Conservation (phyloP, 2,888 invertebrate genomes). For the Ariolimax columbianus region DNA sequence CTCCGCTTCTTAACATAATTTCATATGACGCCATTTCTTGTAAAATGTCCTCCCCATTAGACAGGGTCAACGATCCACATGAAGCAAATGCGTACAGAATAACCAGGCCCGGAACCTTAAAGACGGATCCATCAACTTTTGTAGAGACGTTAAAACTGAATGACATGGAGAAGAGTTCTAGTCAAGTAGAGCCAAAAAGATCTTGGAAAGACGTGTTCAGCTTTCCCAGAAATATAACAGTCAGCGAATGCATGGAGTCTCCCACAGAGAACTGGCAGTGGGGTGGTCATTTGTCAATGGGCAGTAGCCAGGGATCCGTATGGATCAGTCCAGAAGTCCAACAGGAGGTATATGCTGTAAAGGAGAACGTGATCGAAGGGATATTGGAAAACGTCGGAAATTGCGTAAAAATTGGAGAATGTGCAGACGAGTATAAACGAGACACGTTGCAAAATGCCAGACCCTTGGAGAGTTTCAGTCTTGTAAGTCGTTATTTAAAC, state of each 20-base stretch:
- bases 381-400: background rate
- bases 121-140: background rate
- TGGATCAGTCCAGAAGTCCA: background rate
- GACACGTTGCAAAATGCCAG: background rate
- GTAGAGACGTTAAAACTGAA: background rate
- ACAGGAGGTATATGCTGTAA: background rate
- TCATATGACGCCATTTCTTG: too few species aligned
- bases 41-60: too few species aligned
- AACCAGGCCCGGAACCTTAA: background rate
- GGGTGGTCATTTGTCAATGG: conserved; percentile 10
- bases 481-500: background rate
- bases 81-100: background rate
- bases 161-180: background rate
- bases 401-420: background rate
- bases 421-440: background rate
- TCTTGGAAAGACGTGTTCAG: background rate
- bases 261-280: conserved; percentile 42
- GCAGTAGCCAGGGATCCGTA: conserved; percentile 1
- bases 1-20: too few species aligned
- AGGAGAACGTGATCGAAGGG: background rate
- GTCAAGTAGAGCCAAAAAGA: too few species aligned
- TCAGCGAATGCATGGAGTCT: conserved; percentile 27
- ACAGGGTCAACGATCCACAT: too few species aligned
- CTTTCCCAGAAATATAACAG: conserved; percentile 35
- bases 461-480: too few species aligned